Base-by-base conservation (phyloP, 2,888 invertebrate species). In the Callimorpha dominula region DNA sequence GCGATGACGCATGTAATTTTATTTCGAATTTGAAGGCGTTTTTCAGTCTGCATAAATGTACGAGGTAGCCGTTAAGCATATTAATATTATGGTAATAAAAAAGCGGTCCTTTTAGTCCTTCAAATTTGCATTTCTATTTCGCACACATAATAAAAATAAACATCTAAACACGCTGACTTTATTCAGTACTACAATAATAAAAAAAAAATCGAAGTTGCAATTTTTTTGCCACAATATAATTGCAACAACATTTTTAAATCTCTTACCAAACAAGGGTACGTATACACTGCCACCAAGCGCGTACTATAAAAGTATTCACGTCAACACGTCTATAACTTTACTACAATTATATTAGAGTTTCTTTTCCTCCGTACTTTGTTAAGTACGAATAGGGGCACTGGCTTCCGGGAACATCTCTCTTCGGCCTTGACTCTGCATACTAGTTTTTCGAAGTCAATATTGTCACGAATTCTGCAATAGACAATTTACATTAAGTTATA, bases 381-480 rank as follows among this genome's bases (percentile, higher is more conserved):
- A 93, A 86, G 74, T 91, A 91, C 88, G 82, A 78, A 79, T 87
- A 83, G 71, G 89, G 88, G 82, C 89, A 88, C 87, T 88, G 87
- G 84, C 83, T 84, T 78, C 91, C 90, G 89, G 91, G 90, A 87
- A 88, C 92, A 82, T 91, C 91, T 91, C 92, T 92, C 85, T 87
- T 89, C 87, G 93, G 93, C 89, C 87, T 87, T 77, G 89, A 88
- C 90, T 90, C 93, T 92, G 94, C 95, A 93, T 95, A 95, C 97
- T 98, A 98, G 96, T 98, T 97, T 96, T 97, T 97, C 94, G 98
- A 97, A 88, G 98, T 98, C 95, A 98, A 93, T 95, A 98, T 98
- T 96, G 97, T 97, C 92, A 98, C 98, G 92, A 98, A 98, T 95
- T 98, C 98, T 98, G 96, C 20, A 96, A 97, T n/a, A 11, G 52